Conservation (phyloP, 1,140 invertebrate genomes). For the Drosophila sp. region DNA sequence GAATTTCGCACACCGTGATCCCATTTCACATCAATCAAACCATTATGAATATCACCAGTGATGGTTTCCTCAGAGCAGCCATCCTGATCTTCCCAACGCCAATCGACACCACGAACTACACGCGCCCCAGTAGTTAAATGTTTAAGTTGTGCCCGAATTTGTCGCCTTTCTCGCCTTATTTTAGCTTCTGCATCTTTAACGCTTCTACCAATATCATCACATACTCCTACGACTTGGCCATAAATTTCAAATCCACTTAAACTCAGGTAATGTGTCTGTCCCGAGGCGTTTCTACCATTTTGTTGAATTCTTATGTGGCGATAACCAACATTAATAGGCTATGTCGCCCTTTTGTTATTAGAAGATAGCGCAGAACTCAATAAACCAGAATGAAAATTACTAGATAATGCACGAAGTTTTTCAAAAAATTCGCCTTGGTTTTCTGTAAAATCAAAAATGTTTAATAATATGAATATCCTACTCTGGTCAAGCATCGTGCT, state of each 20-base stretch:
- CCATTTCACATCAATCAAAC: slow-evolving; percentile 99
- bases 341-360: slow-evolving; percentile 86
- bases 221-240: slow-evolving; percentile 91
- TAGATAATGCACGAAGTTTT: slow-evolving; percentile 93
- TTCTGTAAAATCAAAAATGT: slow-evolving; percentile 86
- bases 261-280: slow-evolving; percentile 97
- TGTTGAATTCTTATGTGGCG: slow-evolving; percentile 97
- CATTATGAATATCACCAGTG: slow-evolving; percentile 96
- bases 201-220: slow-evolving; percentile 93
- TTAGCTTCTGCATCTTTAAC: slow-evolving; percentile 94
- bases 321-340: slow-evolving; percentile 93
- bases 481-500: no score
- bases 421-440: slow-evolving; percentile 98
- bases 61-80: slow-evolving; percentile 94
- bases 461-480: background rate
- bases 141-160: slow-evolving; percentile 89
- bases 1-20: slow-evolving; percentile 98
- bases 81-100: slow-evolving; percentile 99
- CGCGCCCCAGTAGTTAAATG: slow-evolving; percentile 94
- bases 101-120: slow-evolving; percentile 96
- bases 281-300: slow-evolving; percentile 97
- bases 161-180: slow-evolving; percentile 89
- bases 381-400: slow-evolving; percentile 96
- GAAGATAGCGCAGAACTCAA: slow-evolving; percentile 92
- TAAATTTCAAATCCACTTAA: slow-evolving; percentile 99